These are phyloP conservation scores for Exocentrus adspersus DNA, from an alignment of 2,888 invertebrate genomes.

Conservation along the genomic window DNA sequence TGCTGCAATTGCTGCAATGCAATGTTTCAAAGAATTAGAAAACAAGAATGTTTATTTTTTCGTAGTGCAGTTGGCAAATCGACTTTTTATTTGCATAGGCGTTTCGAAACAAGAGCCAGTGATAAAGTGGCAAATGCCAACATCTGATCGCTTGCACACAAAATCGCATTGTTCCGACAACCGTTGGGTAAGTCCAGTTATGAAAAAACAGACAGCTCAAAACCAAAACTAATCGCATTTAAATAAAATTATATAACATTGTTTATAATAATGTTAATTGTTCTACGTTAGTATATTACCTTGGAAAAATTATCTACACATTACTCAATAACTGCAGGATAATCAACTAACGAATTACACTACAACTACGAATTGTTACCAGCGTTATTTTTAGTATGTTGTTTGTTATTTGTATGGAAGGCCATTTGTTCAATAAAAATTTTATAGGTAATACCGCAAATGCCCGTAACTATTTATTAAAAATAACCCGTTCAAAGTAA, in stretches of 20 bases:
- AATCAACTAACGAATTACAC: constrained; percentile 12
- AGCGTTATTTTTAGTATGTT: constrained; percentile 10
- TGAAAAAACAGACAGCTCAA: constrained; percentile 2
- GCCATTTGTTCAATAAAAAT: neutral
- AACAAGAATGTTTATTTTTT: neutral
- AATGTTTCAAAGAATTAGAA: neutral
- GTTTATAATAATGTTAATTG: constrained; percentile 16
- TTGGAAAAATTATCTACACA: constrained; percentile 26
- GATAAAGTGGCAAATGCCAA: neutral
- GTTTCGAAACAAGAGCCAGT: neutral
- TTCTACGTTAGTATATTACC: constrained; percentile 24
- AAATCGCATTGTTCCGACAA: constrained; percentile 16
- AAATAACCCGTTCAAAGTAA: neutral
- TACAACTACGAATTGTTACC: neutral
- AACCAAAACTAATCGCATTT: constrained; percentile 18
- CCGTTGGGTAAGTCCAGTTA: constrained; percentile 12
- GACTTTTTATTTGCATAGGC: constrained; percentile 1
- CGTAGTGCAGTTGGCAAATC: neutral
- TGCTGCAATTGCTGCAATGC: neutral
- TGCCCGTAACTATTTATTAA: neutral
- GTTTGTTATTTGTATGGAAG: neutral
- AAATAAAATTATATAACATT: constrained; percentile 23
- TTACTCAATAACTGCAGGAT: constrained; percentile 21
- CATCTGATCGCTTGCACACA: constrained; percentile 7
- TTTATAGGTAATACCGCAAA: neutral